Conservation (phyloP, 2,888 invertebrate species). For the Erebia aethiops region DNA sequence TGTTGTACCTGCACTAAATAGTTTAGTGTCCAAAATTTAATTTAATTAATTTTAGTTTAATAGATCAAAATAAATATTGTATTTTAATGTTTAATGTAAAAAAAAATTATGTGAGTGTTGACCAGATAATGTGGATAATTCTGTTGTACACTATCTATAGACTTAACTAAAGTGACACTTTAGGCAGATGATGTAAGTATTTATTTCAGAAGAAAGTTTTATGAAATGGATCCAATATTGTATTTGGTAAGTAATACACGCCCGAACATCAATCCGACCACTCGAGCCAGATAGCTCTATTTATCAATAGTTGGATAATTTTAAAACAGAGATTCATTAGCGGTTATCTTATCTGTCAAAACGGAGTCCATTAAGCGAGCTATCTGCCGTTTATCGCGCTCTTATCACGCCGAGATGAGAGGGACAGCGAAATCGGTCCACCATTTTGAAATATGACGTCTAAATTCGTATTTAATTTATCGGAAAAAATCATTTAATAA, state of each 20-base stretch:
- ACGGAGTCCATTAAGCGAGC: conserved; percentile 64
- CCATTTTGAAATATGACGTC: conserved; percentile 53
- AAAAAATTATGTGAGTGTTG: no score
- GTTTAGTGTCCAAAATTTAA: no score
- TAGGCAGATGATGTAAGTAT: no score
- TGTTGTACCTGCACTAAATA: no score
- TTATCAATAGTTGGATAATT: conserved; percentile 48
- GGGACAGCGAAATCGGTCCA: conserved; percentile 55
- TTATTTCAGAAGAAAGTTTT: no score
- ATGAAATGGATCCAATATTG: background rate
- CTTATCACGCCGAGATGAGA: conserved; percentile 65
- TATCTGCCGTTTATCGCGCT: conserved; percentile 60
- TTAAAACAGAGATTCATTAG: conserved; percentile 67
- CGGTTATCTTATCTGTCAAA: conserved; percentile 63
- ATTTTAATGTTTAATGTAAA: no score
- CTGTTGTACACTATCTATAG: no score
- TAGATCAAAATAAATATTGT: no score
- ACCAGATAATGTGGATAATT: no score
- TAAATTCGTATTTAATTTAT: conserved; percentile 60
- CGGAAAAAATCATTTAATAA: conserved; percentile 38
- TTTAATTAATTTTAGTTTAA: no score
- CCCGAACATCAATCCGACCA: conserved; percentile 18
- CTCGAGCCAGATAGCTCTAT: conserved; percentile 37
- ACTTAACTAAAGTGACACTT: no score
- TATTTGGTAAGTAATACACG: background rate